A percentile compares a stretch with the other conserved stretches of the same genome.
Conservation (phyloP, 1,140 invertebrate genomes). For the Caenorhabditis elegans region DNA sequence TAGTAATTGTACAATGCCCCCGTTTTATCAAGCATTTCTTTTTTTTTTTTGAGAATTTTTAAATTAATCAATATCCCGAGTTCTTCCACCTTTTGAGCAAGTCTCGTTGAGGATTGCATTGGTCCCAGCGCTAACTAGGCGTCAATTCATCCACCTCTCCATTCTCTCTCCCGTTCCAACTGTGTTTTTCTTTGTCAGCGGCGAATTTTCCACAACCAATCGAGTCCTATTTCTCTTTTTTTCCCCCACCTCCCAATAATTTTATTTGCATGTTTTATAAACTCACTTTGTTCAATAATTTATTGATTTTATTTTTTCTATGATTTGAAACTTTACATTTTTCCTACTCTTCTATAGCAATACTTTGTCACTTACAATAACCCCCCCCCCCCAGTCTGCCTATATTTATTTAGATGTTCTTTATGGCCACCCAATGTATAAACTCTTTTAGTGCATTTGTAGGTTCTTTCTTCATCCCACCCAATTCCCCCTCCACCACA, state of each 20-base stretch:
- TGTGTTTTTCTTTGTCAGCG: not conserved
- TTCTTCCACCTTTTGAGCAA: not conserved
- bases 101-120: not conserved
- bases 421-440: not conserved
- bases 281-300: not conserved
- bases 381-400: too few species aligned
- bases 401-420: too few species aligned
- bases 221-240: not conserved
- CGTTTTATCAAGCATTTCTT: not conserved
- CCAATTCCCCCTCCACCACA: too few species aligned
- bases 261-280: not conserved
- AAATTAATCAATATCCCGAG: not conserved
- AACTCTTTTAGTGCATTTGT: not conserved
- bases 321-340: too few species aligned
- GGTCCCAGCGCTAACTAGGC: constrained; percentile 1
- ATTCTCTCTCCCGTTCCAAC: not conserved
- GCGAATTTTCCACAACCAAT: not conserved
- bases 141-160: not conserved
- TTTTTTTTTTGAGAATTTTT: not conserved
- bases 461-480: not conserved
- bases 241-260: not conserved
- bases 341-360: not conserved
- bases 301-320: not conserved
- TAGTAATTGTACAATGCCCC: not conserved
- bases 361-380: constrained; percentile 9